These are phyloP conservation scores for Drosophila carrolli DNA, from an alignment of 1,140 invertebrate genomes.

Conservation along the genomic window DNA sequence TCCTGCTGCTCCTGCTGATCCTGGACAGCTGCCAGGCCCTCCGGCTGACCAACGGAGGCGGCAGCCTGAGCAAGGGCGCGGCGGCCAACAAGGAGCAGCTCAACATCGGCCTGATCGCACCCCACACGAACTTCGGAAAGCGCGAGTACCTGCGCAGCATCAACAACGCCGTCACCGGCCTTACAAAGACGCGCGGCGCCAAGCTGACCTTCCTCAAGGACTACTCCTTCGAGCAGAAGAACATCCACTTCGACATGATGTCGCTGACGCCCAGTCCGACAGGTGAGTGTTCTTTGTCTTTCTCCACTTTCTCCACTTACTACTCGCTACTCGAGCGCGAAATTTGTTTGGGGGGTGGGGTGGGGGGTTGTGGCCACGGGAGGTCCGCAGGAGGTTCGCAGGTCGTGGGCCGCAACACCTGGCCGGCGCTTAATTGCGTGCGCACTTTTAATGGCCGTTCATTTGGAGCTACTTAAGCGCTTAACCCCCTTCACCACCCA, in stretches of 20 bases:
- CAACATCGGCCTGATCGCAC: constrained; percentile 86
- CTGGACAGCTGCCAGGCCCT: constrained; percentile 42
- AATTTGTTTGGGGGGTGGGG: constrained; percentile 8
- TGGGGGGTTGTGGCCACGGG: background rate
- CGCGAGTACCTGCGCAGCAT: constrained; percentile 90
- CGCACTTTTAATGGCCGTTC: constrained; percentile 60
- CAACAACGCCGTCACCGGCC: constrained; percentile 87
- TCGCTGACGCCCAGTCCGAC: constrained; percentile 91
- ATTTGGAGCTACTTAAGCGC: constrained; percentile 65
- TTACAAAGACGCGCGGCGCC: constrained; percentile 86
- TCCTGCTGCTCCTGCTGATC: constrained; percentile 36
- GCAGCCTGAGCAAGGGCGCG: constrained; percentile 63
- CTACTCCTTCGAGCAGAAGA: constrained; percentile 87
- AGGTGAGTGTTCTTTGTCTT: constrained; percentile 86
- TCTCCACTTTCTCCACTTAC: background rate
- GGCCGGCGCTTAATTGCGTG: constrained; percentile 47
- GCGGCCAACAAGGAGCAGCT: constrained; percentile 83
- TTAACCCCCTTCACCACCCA: constrained; percentile 29
- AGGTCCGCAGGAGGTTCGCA: background rate
- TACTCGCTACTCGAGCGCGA: background rate
- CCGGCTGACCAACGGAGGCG: constrained; percentile 70
- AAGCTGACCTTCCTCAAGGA: constrained; percentile 88
- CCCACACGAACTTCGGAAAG: constrained; percentile 86
- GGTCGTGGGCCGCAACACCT: constrained; percentile 13
- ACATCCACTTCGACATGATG: constrained; percentile 89